These are phyloP conservation scores for Hoplias malabaricus DNA, from an alignment of 2,113 vertebrate species.

Conservation along the genomic window DNA sequence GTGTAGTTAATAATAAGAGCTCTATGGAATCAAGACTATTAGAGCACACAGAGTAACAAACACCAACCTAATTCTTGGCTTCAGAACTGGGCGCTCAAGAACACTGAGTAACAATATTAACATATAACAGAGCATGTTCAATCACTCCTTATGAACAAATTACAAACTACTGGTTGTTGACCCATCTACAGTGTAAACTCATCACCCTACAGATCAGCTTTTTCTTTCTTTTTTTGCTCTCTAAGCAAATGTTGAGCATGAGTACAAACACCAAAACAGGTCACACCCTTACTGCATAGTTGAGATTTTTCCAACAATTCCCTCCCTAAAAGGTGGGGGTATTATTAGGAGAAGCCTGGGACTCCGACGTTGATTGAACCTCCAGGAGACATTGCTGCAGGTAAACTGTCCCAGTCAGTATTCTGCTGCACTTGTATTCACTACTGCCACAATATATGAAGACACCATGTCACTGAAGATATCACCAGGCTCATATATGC, in stretches of 20 bases:
- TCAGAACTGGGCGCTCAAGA: too few species aligned
- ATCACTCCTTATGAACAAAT: too few species aligned
- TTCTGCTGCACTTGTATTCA: neutral
- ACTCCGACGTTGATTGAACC: neutral
- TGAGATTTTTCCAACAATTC: neutral
- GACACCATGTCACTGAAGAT: neutral
- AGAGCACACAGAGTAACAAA: too few species aligned
- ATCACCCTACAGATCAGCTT: neutral
- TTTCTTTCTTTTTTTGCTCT: neutral
- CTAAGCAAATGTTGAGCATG: neutral
- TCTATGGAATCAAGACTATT: too few species aligned
- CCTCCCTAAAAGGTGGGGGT: neutral
- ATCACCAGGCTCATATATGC: neutral
- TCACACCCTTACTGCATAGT: conserved; percentile 1
- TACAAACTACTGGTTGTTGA: too few species aligned
- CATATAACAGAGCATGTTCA: too few species aligned
- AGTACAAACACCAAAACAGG: too few species aligned
- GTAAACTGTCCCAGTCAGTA: neutral
- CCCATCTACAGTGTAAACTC: neutral
- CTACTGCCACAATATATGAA: neutral
- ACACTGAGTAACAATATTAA: too few species aligned
- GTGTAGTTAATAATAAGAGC: too few species aligned
- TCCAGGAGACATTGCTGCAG: neutral
- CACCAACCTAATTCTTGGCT: too few species aligned
- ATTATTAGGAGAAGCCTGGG: neutral